These are phyloP conservation scores for Athalia rosae DNA, from an alignment of 2,888 invertebrate species.

Conservation along the genomic window DNA sequence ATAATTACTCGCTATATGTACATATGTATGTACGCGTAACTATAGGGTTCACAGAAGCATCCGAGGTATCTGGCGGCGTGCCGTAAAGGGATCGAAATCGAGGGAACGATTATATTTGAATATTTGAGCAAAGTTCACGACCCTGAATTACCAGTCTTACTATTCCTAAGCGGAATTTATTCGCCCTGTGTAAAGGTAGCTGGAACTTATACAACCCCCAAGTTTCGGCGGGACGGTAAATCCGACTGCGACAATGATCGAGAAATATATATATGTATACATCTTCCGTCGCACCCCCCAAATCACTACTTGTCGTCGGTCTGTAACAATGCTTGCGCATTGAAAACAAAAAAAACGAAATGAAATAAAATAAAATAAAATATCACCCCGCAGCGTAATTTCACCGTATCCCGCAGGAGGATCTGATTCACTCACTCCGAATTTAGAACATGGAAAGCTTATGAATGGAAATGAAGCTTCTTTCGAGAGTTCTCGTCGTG, in stretches of 20 bases:
- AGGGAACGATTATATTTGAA: background rate
- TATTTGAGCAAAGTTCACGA: background rate
- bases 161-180: constrained; percentile 16
- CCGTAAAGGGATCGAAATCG: background rate
- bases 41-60: too few species aligned
- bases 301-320: background rate
- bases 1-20: too few species aligned
- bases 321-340: too few species aligned
- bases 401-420: too few species aligned
- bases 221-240: constrained; percentile 21
- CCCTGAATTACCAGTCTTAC: constrained; percentile 19
- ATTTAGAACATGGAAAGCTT: too few species aligned
- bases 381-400: too few species aligned
- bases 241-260: background rate
- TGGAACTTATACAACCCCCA: background rate
- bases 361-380: too few species aligned
- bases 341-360: too few species aligned
- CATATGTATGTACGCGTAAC: too few species aligned
- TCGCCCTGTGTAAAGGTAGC: constrained; percentile 3
- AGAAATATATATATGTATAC: constrained; percentile 16
- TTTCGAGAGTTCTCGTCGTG: constrained; percentile 2
- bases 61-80: too few species aligned
- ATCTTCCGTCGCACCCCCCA: background rate
- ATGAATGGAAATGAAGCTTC: background rate
- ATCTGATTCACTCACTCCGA: background rate